These are phyloP conservation scores for Chymomyza caudatula DNA, from an alignment of 2,888 invertebrate genomes.

Conservation along the genomic window DNA sequence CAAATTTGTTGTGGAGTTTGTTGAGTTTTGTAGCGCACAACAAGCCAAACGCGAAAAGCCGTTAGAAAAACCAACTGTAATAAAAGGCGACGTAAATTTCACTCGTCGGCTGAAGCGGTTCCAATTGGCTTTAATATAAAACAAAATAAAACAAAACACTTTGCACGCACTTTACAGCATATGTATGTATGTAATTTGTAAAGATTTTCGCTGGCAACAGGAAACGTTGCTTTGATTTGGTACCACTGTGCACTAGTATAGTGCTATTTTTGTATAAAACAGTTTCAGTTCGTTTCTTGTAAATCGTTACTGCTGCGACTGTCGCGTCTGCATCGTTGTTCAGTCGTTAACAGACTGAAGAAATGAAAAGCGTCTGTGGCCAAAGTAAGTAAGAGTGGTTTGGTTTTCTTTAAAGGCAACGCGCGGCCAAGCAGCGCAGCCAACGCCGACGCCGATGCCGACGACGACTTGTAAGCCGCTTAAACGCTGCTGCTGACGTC, in stretches of 20 bases:
- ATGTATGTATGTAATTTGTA: not conserved
- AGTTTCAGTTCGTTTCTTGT: slow-evolving; percentile 29
- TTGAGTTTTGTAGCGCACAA: not conserved
- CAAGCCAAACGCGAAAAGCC: not conserved
- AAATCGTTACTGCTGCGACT: slow-evolving; percentile 20
- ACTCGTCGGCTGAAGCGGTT: not conserved
- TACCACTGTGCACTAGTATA: slow-evolving; percentile 43
- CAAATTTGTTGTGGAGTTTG: slow-evolving; percentile 1
- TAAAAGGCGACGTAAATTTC: not conserved
- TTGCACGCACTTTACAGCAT: not conserved
- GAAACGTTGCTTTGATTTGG: slow-evolving; percentile 34
- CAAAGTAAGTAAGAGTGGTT: slow-evolving; percentile 75
- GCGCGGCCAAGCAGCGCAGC: slow-evolving; percentile 10
- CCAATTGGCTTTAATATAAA: not conserved
- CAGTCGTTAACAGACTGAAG: slow-evolving; percentile 77
- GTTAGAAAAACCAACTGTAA: not conserved
- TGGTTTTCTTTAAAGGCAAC: slow-evolving; percentile 44
- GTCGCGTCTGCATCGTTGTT: slow-evolving; percentile 77
- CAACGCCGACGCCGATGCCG: not conserved
- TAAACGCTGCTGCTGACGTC: slow-evolving; percentile 3
- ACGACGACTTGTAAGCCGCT: not conserved
- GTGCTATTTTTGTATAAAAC: slow-evolving; percentile 3
- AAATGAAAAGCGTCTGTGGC: slow-evolving; percentile 74
- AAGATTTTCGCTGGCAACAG: slow-evolving; percentile 12
- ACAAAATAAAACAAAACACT: not conserved